Evolutionary conservation across 2,888 invertebrate species (phyloP).

Genomic region (Eupithecia centaureata): DNA sequence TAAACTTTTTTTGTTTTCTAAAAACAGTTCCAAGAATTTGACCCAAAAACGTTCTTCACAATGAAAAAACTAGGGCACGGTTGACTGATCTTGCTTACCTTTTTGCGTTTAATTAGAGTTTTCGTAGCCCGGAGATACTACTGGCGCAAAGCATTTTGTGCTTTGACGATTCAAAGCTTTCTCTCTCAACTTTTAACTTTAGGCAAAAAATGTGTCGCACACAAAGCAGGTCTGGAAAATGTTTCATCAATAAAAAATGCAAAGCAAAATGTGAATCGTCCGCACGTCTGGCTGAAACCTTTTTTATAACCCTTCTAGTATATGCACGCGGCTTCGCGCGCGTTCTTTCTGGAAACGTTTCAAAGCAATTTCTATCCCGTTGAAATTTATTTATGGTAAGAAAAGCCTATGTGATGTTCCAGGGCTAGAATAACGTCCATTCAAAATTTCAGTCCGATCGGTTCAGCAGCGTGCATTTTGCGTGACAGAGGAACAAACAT

Average conservation of each 20-base stretch:
- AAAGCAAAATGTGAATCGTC: constrained; percentile 24
- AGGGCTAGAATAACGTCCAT: too few species aligned
- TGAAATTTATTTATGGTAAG: too few species aligned
- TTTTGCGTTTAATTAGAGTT: not conserved
- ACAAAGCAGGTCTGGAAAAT: not conserved
- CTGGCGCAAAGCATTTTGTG: not conserved
- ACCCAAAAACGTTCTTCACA: not conserved
- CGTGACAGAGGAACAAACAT: too few species aligned
- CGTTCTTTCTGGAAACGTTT: too few species aligned
- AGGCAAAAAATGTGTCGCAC: too few species aligned
- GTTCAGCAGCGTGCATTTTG: too few species aligned
- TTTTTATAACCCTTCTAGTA: too few species aligned
- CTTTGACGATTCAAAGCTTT: not conserved
- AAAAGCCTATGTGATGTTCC: too few species aligned
- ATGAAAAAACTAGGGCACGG: not conserved
- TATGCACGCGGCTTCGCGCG: too few species aligned
- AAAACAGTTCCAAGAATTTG: not conserved
- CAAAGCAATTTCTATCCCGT: too few species aligned
- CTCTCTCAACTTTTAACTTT: not conserved
- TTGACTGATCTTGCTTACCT: not conserved
- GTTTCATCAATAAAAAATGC: constrained; percentile 26
- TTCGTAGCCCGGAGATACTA: not conserved
- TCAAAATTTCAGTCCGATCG: too few species aligned
- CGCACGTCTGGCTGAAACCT: constrained; percentile 25
- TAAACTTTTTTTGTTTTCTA: not conserved